Evolutionary conservation across 2,113 vertebrate genomes (phyloP), one percentile per base, ranked within the genome.

Genomic region (Sapajus apella): DNA sequence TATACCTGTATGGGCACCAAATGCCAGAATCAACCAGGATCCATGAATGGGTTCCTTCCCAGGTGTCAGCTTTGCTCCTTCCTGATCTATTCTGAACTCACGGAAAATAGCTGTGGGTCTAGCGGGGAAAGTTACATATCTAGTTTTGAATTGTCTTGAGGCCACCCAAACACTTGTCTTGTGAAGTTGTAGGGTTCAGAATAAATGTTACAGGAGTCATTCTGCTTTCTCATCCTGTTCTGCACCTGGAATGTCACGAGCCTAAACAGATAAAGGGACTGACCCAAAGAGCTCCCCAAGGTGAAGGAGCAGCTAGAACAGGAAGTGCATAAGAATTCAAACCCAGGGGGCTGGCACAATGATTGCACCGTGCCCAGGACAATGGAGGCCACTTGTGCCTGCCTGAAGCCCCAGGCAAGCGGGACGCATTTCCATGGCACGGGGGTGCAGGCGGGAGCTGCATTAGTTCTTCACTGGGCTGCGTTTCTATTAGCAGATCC

Each of bases 381-480:
- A 3, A 1, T 12, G 23, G 56, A 4, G 2, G 50, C 27, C 66
- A 6, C 4, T 14, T 0, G 35, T 52, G 56, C 56, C 68, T 2
- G 2, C 56, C 13, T 0, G 1, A 0, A 43, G 56, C 64, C 73
- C 7, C 30, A 0, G n/a, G 47, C 56, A 32, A 8, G 47, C 75
- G 1, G 0, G 18, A 5, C 5, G 0, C 4, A 2, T 58, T 6
- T 61, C 56, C 10, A 12, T 4, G n/a, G 50, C 5, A 0, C 0
- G 0, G 37, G 73, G 5, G 9, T 0, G 5, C 45, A 2, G 25
- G 6, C 1, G 1, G 4, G 27, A 13, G 35, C 89, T 2, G 50
- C 40, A 0, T 21, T 25, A 1, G 6, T 9, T 0, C 75, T 35
- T 35, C 3, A 0, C 66, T 0, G 32, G 35, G 25, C 23, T 66